These are phyloP conservation scores for Agrenia bidenticulata DNA, from an alignment of 2,888 invertebrate species.

Conservation along the genomic window DNA sequence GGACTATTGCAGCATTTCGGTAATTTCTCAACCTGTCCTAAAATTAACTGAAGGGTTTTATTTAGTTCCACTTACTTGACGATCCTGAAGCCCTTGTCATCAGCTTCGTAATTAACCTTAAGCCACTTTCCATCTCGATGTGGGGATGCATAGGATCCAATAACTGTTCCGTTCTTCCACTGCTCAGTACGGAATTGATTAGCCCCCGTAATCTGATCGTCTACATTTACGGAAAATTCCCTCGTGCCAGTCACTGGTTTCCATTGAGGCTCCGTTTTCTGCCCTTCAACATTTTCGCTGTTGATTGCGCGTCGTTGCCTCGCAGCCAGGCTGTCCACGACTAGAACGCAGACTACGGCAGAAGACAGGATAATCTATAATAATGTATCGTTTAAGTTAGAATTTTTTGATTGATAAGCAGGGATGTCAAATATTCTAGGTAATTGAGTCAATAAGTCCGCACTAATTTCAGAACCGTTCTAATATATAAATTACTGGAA, in stretches of 20 bases:
- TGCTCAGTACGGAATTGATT: conserved; percentile 40
- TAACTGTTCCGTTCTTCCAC: conserved; percentile 40
- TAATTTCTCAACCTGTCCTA: no score
- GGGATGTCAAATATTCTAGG: no score
- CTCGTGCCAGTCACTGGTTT: conserved; percentile 25
- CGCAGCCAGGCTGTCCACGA: no score
- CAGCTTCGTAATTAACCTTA: conserved; percentile 39
- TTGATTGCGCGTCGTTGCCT: no score
- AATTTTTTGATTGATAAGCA: no score
- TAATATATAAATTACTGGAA: no score
- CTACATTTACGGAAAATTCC: conserved; percentile 38
- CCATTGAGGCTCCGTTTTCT: conserved; percentile 23
- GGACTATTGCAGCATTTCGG: no score
- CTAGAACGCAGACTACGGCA: conserved; percentile 3
- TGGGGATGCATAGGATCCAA: conserved; percentile 42
- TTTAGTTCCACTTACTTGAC: conserved; percentile 38
- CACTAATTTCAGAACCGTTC: no score
- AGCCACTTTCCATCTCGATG: conserved; percentile 35
- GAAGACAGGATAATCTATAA: conserved; percentile 10
- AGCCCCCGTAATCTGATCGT: conserved; percentile 46
- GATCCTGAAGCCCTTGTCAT: conserved; percentile 40
- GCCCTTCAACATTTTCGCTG: no score
- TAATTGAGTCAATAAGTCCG: no score
- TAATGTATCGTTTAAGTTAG: not conserved
- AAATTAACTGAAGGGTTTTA: no score